Evolutionary conservation across 2,113 vertebrate genomes (phyloP).

Genomic region (Malurus alboscapulatus): DNA sequence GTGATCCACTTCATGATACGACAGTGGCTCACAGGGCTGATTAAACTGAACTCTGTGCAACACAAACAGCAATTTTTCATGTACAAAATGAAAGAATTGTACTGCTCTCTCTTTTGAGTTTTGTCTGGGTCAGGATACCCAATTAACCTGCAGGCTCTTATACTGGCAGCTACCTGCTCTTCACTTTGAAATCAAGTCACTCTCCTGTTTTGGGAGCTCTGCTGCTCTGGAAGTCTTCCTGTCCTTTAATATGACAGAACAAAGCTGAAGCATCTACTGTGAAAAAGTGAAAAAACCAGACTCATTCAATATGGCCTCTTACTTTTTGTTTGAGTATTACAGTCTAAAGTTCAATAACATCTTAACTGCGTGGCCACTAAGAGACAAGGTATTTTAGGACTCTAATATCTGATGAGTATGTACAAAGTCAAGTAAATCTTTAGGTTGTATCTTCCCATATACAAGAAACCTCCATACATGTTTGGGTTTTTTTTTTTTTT

Average conservation of each 20-base stretch:
- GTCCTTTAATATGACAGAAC: constrained; percentile 49
- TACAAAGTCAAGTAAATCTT: constrained; percentile 22
- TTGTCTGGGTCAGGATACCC: constrained; percentile 68
- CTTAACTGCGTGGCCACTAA: constrained; percentile 22
- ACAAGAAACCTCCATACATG: not conserved
- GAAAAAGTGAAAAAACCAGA: not conserved
- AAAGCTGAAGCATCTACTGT: constrained; percentile 32
- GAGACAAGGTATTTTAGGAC: constrained; percentile 19
- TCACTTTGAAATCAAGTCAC: constrained; percentile 68
- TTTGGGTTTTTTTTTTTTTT: not conserved
- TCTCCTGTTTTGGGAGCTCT: constrained; percentile 59
- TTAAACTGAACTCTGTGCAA: constrained; percentile 64
- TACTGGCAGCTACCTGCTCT: constrained; percentile 65
- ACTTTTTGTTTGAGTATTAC: not conserved
- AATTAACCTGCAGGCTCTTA: constrained; percentile 66
- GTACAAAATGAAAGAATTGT: constrained; percentile 58
- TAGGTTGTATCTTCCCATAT: not conserved
- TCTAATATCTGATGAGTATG: constrained; percentile 1
- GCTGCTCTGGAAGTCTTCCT: constrained; percentile 41
- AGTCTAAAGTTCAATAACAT: constrained; percentile 45
- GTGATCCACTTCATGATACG: constrained; percentile 36
- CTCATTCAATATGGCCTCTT: constrained; percentile 30
- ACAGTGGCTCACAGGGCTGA: constrained; percentile 54
- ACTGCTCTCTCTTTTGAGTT: constrained; percentile 66
- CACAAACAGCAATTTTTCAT: constrained; percentile 61